Conservation (phyloP, 2,797 vertebrate genomes). For the Pseudopleuronectes americanus region DNA sequence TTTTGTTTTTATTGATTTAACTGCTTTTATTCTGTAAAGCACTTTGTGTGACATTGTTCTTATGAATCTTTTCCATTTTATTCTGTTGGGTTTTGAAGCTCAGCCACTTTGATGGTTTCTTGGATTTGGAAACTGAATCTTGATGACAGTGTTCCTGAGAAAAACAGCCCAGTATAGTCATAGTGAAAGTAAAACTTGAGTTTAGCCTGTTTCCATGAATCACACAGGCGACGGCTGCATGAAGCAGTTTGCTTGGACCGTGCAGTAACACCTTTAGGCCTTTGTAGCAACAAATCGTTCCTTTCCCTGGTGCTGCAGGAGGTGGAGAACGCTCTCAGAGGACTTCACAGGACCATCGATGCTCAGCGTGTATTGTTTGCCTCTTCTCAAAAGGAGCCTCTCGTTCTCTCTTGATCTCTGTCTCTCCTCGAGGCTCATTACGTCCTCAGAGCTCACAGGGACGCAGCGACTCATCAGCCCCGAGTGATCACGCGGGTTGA, state of each 20-base stretch:
- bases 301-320: slow-evolving; percentile 9
- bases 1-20: too few species aligned
- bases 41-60: too few species aligned
- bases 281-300: slow-evolving; percentile 18
- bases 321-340: slow-evolving; percentile 19
- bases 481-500: slow-evolving; percentile 56
- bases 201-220: slow-evolving; percentile 4
- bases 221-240: not conserved
- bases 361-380: slow-evolving; percentile 16
- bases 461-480: slow-evolving; percentile 63
- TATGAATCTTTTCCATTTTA: too few species aligned
- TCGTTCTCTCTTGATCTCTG: slow-evolving; percentile 4
- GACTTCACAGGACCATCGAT: slow-evolving; percentile 20
- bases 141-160: not conserved
- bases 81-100: not conserved
- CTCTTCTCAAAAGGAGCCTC: slow-evolving; percentile 23
- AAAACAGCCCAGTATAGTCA: not conserved
- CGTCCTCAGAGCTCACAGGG: slow-evolving; percentile 35
- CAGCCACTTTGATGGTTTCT: not conserved
- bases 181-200: too few species aligned
- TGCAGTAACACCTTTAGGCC: not conserved
- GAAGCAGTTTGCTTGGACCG: slow-evolving; percentile 15
- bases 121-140: not conserved
- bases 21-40: too few species aligned
- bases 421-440: slow-evolving; percentile 58